Evolutionary conservation across 2,113 vertebrate genomes (phyloP), one percentile per base, ranked within the genome.

Genomic region (Antennarius striatus): DNA sequence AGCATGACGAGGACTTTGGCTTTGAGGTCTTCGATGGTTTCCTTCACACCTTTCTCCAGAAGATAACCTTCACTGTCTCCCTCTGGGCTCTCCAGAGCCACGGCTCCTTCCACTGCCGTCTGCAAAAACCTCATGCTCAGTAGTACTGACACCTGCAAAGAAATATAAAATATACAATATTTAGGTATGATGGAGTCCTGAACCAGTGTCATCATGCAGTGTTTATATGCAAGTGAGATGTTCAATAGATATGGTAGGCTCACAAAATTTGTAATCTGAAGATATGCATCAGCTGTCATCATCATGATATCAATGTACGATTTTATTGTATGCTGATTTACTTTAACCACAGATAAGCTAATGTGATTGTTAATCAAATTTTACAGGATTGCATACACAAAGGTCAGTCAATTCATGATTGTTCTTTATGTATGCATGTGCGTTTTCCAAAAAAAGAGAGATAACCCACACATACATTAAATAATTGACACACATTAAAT

Each of bases 81-180:
- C 65, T 91, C 91, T 6, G 83, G 81, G 65, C 94, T 67, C 56
- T 94, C 93, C 60, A 91, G 75, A 29, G 87, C 89, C 73, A 87
- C 84, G 5, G 93, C 90, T 12, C 78, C 93, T 61, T 94, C 92
- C 90, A 95, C 92, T 0, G 95, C 90, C 0, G 93, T 95, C 68
- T 95, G 93, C 68, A 96, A 89, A 82, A 93, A 94, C 4, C 94
- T 87, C 66, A 95, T 84, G 74, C 94, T 93, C 53, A 94, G 42
- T 5, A 94, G 79, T 79, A 94, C 91, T 0, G 89, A 81, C 22
- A 89, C 61, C 95, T 96, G 71, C 56, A 61, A 60, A 77, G 40
- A 70, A 16, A 73, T 32, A 85, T 29, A n/a, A 29, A 65, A 22
- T 7, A 22, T 22, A 22, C 22, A 22, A 22, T 22, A 22, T 22